Percentiles rank a stretch among this genome's conserved stretches.
These are phyloP conservation scores for Menidia menidia DNA, from an alignment of 2,797 vertebrate species.

Conservation along the genomic window DNA sequence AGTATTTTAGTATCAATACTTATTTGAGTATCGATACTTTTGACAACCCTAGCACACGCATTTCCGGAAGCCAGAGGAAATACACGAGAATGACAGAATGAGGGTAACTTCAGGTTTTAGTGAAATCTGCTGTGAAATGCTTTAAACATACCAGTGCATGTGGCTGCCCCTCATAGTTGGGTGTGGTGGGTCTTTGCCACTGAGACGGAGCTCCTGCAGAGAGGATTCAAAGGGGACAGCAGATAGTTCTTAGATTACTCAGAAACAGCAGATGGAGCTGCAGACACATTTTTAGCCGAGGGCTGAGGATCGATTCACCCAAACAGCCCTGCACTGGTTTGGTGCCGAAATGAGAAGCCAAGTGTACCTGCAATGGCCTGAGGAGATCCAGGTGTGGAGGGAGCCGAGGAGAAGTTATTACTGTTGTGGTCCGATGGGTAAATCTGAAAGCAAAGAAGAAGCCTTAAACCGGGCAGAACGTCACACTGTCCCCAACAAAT, in stretches of 20 bases:
- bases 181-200: constrained; percentile 93
- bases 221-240: constrained; percentile 29
- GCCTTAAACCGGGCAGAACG: constrained; percentile 1
- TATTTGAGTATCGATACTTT: too few species aligned
- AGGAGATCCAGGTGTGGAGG: constrained; percentile 95
- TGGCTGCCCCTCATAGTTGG: constrained; percentile 93
- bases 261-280: constrained; percentile 76
- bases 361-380: constrained; percentile 92
- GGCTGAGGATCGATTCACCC: constrained; percentile 22
- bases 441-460: constrained; percentile 82
- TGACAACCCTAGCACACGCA: too few species aligned
- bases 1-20: too few species aligned
- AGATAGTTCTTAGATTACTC: constrained; percentile 25
- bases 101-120: neutral
- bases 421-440: constrained; percentile 98
- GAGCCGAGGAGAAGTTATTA: constrained; percentile 95
- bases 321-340: neutral
- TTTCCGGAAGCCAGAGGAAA: neutral
- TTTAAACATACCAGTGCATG: constrained; percentile 89
- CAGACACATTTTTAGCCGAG: constrained; percentile 38
- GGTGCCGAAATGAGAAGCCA: neutral
- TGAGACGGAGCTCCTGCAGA: constrained; percentile 88
- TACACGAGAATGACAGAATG: neutral
- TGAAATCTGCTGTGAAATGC: constrained; percentile 11
- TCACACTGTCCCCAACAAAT: neutral